Percentiles rank a stretch among this genome's conserved stretches.
phyloP scores from a whole-genome alignment of 2,888 invertebrate species.

The Scaptodrosophila latifasciaeformis region DNA sequence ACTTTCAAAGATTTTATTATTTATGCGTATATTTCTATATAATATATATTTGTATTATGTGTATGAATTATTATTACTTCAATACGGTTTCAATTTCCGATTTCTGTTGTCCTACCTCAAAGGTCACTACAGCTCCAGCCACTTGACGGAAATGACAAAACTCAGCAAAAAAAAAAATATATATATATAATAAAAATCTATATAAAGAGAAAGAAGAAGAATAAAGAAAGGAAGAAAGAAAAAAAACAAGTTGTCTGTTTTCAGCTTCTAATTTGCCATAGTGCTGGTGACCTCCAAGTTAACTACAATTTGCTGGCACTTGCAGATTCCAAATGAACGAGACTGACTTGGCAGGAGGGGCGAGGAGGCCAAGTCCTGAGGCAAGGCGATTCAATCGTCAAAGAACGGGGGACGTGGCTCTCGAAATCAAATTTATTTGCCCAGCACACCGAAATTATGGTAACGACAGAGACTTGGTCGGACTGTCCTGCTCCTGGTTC shows the following conservation, averaged over 20 bases:
- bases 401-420: slow-evolving; percentile 43
- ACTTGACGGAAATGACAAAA: slow-evolving; percentile 24
- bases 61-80: slow-evolving; percentile 44
- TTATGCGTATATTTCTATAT: no score
- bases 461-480: slow-evolving; percentile 4
- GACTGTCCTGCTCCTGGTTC: not conserved
- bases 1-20: no score
- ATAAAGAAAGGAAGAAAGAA: no score
- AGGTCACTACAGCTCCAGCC: slow-evolving; percentile 15
- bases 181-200: no score
- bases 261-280: no score
- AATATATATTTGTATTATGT: not conserved
- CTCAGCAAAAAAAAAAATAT: slow-evolving; percentile 34
- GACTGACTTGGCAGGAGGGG: no score
- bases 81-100: slow-evolving; percentile 51
- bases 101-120: slow-evolving; percentile 24
- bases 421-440: slow-evolving; percentile 64
- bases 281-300: slow-evolving; percentile 20
- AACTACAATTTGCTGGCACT: slow-evolving; percentile 19
- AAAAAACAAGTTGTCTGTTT: no score
- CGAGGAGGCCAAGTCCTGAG: no score
- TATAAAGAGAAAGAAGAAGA: no score
- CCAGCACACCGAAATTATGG: slow-evolving; percentile 63
- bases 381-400: slow-evolving; percentile 1
- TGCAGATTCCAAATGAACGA: no score